Evolutionary conservation across 23 tunicate species (phyloP), one percentile per base, ranked within the genome.

Genomic region (Trididemnum clinides): DNA sequence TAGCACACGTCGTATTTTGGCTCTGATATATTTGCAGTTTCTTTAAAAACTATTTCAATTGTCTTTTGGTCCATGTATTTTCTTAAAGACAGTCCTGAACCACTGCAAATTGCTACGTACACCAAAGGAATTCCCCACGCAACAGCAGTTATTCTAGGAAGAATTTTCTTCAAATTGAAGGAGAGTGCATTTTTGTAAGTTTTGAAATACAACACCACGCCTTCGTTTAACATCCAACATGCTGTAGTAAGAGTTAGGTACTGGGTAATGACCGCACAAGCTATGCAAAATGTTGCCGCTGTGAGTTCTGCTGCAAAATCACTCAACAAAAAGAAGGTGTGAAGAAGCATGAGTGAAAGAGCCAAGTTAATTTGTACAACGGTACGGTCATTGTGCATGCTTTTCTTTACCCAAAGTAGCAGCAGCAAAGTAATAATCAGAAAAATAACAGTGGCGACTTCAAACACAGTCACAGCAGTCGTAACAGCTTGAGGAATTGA

Each of bases 181-280:
- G 87, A 85, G n/a, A 89, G 57, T 25, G 94, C 94, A 27, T 50
- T 58, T 64, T 86, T 74, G 77, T 87, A 69, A n/a, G 94, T 84
- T 66, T 89, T 89, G 78, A 84, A 59, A 44, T 84, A 78, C 1
- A 89, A 34, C 19, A 89, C 88, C 4, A 76, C 20, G 15, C 94
- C 94, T 63, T 89, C 94, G 72, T 89, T 89, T 18, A 89, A 58
- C 94, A 89, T 89, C 94, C 94, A 89, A 71, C 84, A 57, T 20
- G 85, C 88, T 22, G 94, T 74, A 3, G 94, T 49, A 22, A 89
- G 30, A 2, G 82, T 51, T 72, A 89, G 77, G 33, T 37, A 77
- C 21, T 89, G 94, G 22, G 86, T 72, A 29, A 89, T 28, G 5
- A 83, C 81, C 27, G 94, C 81, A 29, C 64, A 75, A 7, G 73